Evolutionary conservation across 2,888 invertebrate genomes (phyloP), one percentile per base, ranked within the genome.

Genomic region (Plutella xylostella): DNA sequence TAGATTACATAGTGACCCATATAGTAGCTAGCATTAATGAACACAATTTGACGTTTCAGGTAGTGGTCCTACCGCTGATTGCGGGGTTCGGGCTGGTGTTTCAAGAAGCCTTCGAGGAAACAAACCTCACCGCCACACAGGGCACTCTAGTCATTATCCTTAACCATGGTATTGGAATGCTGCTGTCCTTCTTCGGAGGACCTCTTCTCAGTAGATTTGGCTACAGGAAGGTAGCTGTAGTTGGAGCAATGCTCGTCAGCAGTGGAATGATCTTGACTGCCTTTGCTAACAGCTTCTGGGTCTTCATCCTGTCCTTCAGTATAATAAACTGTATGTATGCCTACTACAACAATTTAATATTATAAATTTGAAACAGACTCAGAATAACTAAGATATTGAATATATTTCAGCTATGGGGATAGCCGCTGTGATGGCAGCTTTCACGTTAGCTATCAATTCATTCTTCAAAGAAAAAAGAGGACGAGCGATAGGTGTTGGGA

Each of bases 111-210:
- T 89, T 90, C 55, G 65, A 65, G 2, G 75, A 79, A 4, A 71
- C 88, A 2, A 83, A 84, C 4, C 68, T 91, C 46, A 73, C 86
- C 12, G 87, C 87, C 1, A 88, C 88, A 0, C 86, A 90, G 57
- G 85, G 86, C 5, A 84, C 89, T 2, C 69, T 89, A 18, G 87
- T 91, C 37, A 86, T 90, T 43, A 89, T 87, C 53, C 68, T 88
- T 14, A 90, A 91, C 62, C 86, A 88, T 53, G 89, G 90, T 17
- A 86, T 89, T 54, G 89, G 90, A 7, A 89, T 90, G 88, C 66
- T 88, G 14, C 61, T 88, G 21, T 90, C 90, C 1, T 73, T 91
- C 46, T 76, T 89, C 47, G 89, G 89, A 50, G 91, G 90, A 0
- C 88, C 89, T 0, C 63, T 90, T 7, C 62, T 91, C 6, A 82